Evolutionary conservation across 2,797 vertebrate species (phyloP).

Genomic region (Emys orbicularis): DNA sequence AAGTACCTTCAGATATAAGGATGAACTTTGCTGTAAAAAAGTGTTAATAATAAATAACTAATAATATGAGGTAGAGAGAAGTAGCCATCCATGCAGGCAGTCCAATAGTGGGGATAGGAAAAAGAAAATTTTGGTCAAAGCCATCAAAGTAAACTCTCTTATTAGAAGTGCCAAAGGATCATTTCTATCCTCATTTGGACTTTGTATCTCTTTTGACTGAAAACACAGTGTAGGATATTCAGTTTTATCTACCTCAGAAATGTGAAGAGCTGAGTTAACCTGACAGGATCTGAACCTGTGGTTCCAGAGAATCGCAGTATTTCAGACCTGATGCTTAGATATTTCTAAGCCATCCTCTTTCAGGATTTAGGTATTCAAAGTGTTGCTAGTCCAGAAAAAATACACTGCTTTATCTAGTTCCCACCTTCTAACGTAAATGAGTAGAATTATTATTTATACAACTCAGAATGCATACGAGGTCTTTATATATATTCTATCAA

Average conservation of each 20-base stretch:
- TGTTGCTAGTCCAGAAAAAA: not conserved
- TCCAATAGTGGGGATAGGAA: not conserved
- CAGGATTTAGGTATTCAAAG: not conserved
- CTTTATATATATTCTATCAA: not conserved
- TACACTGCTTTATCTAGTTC: not conserved
- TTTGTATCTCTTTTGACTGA: not conserved
- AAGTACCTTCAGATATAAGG: not conserved
- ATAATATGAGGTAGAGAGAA: not conserved
- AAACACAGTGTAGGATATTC: accelerated
- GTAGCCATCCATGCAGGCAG: not conserved
- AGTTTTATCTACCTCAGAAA: not conserved
- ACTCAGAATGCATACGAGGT: not conserved
- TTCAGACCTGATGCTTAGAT: not conserved
- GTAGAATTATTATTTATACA: not conserved
- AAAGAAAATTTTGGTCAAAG: not conserved
- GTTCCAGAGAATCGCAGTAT: not conserved
- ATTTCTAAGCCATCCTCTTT: not conserved
- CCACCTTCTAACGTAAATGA: not conserved
- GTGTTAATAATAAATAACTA: accelerated
- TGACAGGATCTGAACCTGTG: accelerated
- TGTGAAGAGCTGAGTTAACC: not conserved
- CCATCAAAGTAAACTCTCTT: not conserved
- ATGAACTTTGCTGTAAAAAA: not conserved
- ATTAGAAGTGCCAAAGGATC: not conserved
- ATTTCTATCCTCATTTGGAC: not conserved